Conservation (phyloP, 2,797 vertebrate species). For the Etheostoma nigrum region DNA sequence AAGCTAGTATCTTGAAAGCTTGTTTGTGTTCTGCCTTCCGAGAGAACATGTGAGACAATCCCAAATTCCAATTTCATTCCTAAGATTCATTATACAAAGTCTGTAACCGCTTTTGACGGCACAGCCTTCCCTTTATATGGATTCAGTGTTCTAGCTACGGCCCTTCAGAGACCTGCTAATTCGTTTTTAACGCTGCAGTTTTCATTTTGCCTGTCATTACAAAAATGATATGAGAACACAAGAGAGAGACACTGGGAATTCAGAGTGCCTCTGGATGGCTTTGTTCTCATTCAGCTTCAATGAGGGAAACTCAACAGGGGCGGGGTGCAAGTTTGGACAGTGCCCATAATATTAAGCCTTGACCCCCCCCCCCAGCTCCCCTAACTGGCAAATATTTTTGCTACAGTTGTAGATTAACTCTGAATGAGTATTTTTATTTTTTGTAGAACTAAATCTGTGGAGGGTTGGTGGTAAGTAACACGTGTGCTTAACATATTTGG, state of each 20-base stretch:
- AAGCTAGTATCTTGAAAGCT: too few relatives aligned
- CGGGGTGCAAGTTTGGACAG: too few relatives aligned
- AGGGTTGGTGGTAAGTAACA: too few relatives aligned
- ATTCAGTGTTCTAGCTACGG: slow-evolving; percentile 36
- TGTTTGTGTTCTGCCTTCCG: not conserved
- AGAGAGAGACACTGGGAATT: slow-evolving; percentile 10
- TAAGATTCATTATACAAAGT: slow-evolving; percentile 39
- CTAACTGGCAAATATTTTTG: too few relatives aligned
- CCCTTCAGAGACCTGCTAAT: slow-evolving; percentile 50
- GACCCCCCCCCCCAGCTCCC: too few relatives aligned
- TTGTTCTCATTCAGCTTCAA: slow-evolving; percentile 58
- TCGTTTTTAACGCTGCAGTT: slow-evolving; percentile 48
- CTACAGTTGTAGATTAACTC: too few relatives aligned
- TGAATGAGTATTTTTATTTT: too few relatives aligned
- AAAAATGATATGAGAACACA: slow-evolving; percentile 37
- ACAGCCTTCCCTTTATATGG: slow-evolving; percentile 35
- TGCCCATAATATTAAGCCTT: too few relatives aligned
- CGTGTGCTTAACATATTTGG: too few relatives aligned
- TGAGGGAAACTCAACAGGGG: slow-evolving; percentile 24
- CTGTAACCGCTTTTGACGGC: slow-evolving; percentile 25
- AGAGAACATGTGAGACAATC: not conserved
- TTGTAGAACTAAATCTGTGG: too few relatives aligned
- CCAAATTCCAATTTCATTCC: not conserved
- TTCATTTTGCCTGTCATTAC: slow-evolving; percentile 49
- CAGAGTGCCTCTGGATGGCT: slow-evolving; percentile 48